phyloP scores from a whole-genome alignment of 1,140 invertebrate species.

The Zelostemma sp. region DNA sequence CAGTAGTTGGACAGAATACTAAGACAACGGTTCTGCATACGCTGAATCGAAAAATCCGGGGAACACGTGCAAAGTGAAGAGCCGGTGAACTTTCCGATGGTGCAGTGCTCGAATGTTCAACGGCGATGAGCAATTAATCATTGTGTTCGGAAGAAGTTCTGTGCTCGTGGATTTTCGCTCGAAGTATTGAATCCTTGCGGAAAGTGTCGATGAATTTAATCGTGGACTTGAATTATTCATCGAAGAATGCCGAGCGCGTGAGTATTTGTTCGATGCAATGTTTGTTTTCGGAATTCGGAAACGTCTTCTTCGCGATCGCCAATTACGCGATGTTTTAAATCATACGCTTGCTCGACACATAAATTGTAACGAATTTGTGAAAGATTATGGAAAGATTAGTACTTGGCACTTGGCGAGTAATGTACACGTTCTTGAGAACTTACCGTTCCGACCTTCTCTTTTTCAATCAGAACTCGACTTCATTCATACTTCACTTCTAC shows the following conservation, averaged over 20 bases:
- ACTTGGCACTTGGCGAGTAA: conserved; percentile 37
- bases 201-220: no score
- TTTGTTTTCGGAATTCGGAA: no score
- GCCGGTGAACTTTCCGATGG: conserved; percentile 18
- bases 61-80: conserved; percentile 41
- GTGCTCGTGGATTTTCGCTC: no score
- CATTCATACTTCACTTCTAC: conserved; percentile 46
- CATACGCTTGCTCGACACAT: neutral
- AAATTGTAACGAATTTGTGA: neutral
- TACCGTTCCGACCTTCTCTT: conserved; percentile 43
- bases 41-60: conserved; percentile 32
- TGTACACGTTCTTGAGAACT: conserved; percentile 40
- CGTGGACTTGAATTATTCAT: no score
- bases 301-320: no score
- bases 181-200: no score
- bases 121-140: no score
- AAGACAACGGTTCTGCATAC: conserved; percentile 45
- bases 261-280: no score
- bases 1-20: conserved; percentile 35
- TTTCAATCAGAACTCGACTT: conserved; percentile 45
- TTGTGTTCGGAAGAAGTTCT: no score
- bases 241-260: no score
- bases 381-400: conserved; percentile 14
- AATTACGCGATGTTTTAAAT: no score
- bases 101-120: conserved; percentile 27